phyloP scores from a whole-genome alignment of 2,797 vertebrate genomes.

The Balearica regulorum region DNA sequence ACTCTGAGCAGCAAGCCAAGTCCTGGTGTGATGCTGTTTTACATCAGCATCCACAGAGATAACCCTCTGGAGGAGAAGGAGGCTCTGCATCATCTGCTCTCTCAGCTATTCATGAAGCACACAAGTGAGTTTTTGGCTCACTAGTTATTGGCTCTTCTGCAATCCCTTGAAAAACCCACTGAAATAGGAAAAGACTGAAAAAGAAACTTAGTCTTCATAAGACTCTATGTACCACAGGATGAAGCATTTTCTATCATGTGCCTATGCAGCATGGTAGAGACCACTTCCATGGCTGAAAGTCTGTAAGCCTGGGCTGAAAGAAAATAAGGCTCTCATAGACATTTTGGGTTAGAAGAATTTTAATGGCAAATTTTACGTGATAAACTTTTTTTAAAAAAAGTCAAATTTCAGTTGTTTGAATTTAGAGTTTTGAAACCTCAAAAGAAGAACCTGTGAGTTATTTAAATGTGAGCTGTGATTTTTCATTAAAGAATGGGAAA shows the following conservation, averaged over 20 bases:
- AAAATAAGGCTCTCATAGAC: not conserved
- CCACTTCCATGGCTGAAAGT: not conserved
- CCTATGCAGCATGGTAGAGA: fast-evolving
- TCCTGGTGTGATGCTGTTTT: not conserved
- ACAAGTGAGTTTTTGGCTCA: not conserved
- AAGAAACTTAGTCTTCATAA: not conserved
- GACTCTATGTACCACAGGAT: not conserved
- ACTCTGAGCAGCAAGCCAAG: not conserved
- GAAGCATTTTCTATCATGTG: not conserved
- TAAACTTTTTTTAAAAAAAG: not conserved
- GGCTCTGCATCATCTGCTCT: not conserved
- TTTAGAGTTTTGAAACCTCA: not conserved
- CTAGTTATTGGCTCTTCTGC: not conserved
- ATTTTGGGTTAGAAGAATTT: not conserved
- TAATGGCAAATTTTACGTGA: not conserved
- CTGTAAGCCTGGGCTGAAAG: not conserved
- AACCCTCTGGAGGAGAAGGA: not conserved
- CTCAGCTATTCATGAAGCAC: not conserved
- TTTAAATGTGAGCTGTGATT: not conserved
- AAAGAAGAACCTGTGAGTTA: not conserved
- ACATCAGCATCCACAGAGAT: not conserved
- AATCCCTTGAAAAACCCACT: not conserved
- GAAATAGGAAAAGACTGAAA: not conserved
- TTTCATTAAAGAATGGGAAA: not conserved
- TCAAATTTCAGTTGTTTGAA: not conserved